phyloP scores from a whole-genome alignment of 37 sponge, comb jelly and placozoan species.

The Bolinopsis microptera region DNA sequence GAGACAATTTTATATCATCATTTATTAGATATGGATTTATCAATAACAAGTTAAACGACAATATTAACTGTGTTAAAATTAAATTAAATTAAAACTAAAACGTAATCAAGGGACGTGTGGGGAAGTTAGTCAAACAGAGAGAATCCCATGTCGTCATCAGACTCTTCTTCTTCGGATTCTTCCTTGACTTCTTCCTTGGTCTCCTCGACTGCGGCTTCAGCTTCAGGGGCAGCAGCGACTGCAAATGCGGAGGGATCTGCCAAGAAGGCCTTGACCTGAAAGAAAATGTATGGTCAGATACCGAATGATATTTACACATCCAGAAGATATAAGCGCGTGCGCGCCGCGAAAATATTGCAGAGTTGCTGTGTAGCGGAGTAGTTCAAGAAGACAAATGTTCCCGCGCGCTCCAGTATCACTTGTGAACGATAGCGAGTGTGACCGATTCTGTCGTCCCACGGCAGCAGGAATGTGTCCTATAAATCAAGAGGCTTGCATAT shows the following conservation, averaged over 20 bases:
- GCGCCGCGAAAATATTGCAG: neutral
- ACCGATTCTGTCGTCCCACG: too few species aligned
- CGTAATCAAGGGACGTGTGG: neutral
- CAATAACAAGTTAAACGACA: neutral
- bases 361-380: neutral
- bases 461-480: too few species aligned
- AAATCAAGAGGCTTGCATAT: too few species aligned
- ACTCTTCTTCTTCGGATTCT: constrained; percentile 66
- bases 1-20: too few species aligned
- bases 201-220: constrained; percentile 63
- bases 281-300: neutral
- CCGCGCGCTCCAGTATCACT: constrained; percentile 41
- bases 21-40: too few species aligned
- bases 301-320: neutral
- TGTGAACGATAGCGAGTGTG: too few species aligned
- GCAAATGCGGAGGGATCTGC: constrained; percentile 89
- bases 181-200: constrained; percentile 69
- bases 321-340: neutral
- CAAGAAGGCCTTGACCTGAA: constrained; percentile 83
- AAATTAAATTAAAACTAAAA: constrained; percentile 2
- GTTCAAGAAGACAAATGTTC: neutral
- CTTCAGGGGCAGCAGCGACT: constrained; percentile 68
- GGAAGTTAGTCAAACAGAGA: constrained; percentile 51
- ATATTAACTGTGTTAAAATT: neutral
- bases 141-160: constrained; percentile 68